A percentile compares a stretch with the other conserved stretches of the same genome.
Evolutionary conservation across 2,888 invertebrate genomes (phyloP).

Genomic region (Calameuta idolon): DNA sequence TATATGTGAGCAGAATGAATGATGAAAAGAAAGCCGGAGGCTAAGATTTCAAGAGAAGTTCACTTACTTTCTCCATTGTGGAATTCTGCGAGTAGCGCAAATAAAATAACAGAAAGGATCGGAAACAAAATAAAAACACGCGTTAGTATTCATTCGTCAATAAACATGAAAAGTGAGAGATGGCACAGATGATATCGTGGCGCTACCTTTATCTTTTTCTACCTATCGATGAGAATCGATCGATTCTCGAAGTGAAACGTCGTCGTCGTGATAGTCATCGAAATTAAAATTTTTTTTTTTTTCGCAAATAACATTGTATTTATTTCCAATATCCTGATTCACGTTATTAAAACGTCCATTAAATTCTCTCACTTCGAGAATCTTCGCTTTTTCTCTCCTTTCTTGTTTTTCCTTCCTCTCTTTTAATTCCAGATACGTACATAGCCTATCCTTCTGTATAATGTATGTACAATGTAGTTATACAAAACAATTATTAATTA

Average conservation of each 20-base stretch:
- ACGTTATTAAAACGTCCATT: too few species aligned
- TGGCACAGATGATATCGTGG: constrained; percentile 43
- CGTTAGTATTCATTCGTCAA: constrained; percentile 57
- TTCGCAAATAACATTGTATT: too few species aligned
- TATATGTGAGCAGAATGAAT: neutral
- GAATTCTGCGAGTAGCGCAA: constrained; percentile 79
- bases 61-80: constrained; percentile 97
- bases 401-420: too few species aligned
- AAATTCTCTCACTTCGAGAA: constrained; percentile 39
- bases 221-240: neutral
- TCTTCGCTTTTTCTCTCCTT: constrained; percentile 24
- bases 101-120: constrained; percentile 67
- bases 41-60: constrained; percentile 56
- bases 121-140: constrained; percentile 67
- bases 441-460: constrained; percentile 35
- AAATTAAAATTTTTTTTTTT: too few species aligned
- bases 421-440: too few species aligned
- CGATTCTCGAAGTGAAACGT: too few species aligned
- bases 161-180: constrained; percentile 40
- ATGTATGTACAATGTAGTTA: constrained; percentile 36
- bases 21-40: constrained; percentile 47
- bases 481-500: constrained; percentile 66
- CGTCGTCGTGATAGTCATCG: too few species aligned
- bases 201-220: constrained; percentile 27
- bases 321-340: too few species aligned